These are phyloP conservation scores for Hipparchia semele DNA, from an alignment of 2,888 invertebrate genomes.

Conservation along the genomic window DNA sequence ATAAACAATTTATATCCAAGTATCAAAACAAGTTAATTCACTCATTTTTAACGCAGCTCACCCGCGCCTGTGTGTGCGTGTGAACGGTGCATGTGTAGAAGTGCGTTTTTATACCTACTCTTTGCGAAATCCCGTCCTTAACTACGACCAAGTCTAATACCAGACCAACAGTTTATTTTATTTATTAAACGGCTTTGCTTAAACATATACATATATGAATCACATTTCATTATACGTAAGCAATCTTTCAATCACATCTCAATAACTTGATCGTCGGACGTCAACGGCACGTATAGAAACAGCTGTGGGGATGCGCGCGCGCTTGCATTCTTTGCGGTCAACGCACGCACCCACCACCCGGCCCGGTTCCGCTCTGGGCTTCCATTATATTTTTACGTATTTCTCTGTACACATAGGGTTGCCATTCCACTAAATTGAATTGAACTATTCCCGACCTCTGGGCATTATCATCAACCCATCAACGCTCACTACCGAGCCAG, in stretches of 20 bases:
- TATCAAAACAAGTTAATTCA: too few species aligned
- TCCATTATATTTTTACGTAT: conserved; percentile 23
- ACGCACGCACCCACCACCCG: conserved; percentile 54
- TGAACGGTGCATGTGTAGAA: too few species aligned
- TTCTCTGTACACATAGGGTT: conserved; percentile 8
- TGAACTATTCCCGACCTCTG: background rate
- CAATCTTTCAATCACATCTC: conserved; percentile 27
- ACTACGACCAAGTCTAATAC: too few species aligned
- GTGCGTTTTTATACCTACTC: too few species aligned
- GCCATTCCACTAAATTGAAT: background rate
- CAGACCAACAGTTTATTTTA: too few species aligned
- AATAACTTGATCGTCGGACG: conserved; percentile 24
- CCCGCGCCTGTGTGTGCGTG: too few species aligned
- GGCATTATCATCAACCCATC: background rate
- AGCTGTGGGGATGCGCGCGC: conserved; percentile 54
- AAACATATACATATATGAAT: too few species aligned
- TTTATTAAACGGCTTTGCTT: too few species aligned
- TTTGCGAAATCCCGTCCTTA: too few species aligned
- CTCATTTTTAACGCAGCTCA: too few species aligned
- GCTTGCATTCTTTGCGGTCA: conserved; percentile 72
- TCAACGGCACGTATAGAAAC: conserved; percentile 52
- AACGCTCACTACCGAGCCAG: too few species aligned
- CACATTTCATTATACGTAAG: background rate
- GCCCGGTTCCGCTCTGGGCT: conserved; percentile 43
- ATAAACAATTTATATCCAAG: too few species aligned